Evolutionary conservation across 1,140 invertebrate genomes (phyloP).

Genomic region (Sminthurinus signatus): DNA sequence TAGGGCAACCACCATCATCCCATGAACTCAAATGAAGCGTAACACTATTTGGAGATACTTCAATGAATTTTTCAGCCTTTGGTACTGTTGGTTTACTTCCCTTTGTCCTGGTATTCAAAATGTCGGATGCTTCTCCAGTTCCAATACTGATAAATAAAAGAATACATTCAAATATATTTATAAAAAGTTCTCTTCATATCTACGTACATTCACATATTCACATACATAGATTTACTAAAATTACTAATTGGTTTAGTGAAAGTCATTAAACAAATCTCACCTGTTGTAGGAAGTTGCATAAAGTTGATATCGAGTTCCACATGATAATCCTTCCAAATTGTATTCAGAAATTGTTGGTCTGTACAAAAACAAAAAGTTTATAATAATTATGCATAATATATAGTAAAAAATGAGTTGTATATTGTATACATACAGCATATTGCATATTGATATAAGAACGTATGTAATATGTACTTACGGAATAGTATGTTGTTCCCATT

Average conservation of each 20-base stretch:
- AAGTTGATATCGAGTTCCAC: constrained; percentile 84
- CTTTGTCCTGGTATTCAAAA: constrained; percentile 75
- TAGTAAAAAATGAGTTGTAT: too few relatives aligned
- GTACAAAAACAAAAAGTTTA: constrained; percentile 70
- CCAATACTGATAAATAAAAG: constrained; percentile 70
- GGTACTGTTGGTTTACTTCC: constrained; percentile 85
- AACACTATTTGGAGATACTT: constrained; percentile 83
- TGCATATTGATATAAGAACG: too few relatives aligned
- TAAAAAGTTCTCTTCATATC: too few relatives aligned
- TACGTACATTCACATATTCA: too few relatives aligned
- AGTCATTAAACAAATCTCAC: constrained; percentile 47
- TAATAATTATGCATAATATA: too few relatives aligned
- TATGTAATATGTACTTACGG: too few relatives aligned
- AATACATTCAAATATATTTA: too few relatives aligned
- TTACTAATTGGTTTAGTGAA: neutral
- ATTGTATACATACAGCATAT: too few relatives aligned
- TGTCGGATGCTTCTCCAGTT: constrained; percentile 77
- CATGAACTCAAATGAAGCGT: constrained; percentile 85
- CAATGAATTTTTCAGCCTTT: constrained; percentile 79
- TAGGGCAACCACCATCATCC: constrained; percentile 90
- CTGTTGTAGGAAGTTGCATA: constrained; percentile 85
- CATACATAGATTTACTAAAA: too few relatives aligned
- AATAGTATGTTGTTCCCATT: too few relatives aligned
- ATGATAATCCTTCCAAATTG: constrained; percentile 76
- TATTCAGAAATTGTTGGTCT: constrained; percentile 67